Evolutionary conservation across 2,888 invertebrate genomes (phyloP), one percentile per base, ranked within the genome.

Genomic region (Ashinkailepas kermadecensis): DNA sequence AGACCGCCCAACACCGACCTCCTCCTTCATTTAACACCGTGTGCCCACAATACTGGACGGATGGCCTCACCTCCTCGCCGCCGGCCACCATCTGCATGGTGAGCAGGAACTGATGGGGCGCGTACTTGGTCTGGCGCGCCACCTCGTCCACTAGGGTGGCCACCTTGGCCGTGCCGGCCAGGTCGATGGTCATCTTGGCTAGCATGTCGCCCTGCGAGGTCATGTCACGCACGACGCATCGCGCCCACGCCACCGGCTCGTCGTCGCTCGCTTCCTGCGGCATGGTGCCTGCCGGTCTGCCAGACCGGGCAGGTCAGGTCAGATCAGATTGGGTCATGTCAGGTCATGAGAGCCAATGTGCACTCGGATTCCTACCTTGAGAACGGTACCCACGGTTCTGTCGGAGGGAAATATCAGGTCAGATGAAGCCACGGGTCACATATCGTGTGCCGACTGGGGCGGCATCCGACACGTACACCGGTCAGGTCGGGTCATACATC

Each of bases 171-270:
- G 84, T 85, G 58, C 85, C 86, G 84, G 85, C 82, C 85, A 88
- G 85, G 83, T 87, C 87, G 78, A 87, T 83, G 13, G 86, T 86
- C 80, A 86, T 85, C 81, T 86, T 86, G 23, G 84, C 84, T 13
- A 84, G 85, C 67, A 84, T 84, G 21, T 83, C 82, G 59, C 86
- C 83, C 21, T 86, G 85, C 83, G 86, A 86, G 56, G 88, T 86
- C 86, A 88, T 85, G 84, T 89, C 89, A 70, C 88, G 86, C 80
- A 90, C 87, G 82, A 88, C 87, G 85, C 89, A 89, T 83, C 88
- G 83, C 23, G 88, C 87, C 81, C 86, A 86, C 3, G 85, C 81
- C 57, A 54, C 78, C 81, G 54, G 81, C 59, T 11, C 79, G 15
- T 58, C 79, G 58, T 79, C 79, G n/a, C n/a, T 58, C 9, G 79